phyloP scores from a whole-genome alignment of 2,888 invertebrate species.

The Gymnosoma rotundatum region DNA sequence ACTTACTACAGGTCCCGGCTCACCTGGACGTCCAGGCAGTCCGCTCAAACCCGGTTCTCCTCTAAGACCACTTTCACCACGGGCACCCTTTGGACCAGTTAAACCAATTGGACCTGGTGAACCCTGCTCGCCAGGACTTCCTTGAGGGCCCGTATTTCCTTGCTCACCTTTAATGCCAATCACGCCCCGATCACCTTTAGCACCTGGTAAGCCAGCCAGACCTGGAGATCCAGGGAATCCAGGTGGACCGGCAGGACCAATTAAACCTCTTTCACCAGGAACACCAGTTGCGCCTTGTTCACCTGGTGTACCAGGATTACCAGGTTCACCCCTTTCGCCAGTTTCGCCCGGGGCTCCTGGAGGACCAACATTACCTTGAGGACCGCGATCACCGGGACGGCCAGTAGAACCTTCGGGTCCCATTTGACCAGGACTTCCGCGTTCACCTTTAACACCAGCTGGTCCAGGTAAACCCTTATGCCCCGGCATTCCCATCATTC shows the following conservation, averaged over 20 bases:
- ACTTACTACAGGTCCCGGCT: constrained; percentile 87
- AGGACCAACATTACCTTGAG: constrained; percentile 89
- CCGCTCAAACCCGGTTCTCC: constrained; percentile 90
- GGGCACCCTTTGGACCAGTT: constrained; percentile 88
- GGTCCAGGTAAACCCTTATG: constrained; percentile 86
- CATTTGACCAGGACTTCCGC: constrained; percentile 85
- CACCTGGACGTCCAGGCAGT: constrained; percentile 90
- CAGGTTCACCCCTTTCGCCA: constrained; percentile 90
- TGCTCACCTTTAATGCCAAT: constrained; percentile 89
- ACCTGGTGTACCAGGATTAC: constrained; percentile 87
- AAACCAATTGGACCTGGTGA: constrained; percentile 84
- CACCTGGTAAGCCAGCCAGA: constrained; percentile 86
- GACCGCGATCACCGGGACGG: constrained; percentile 89
- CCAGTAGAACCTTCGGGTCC: constrained; percentile 90
- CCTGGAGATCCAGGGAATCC: constrained; percentile 88
- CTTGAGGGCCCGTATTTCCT: constrained; percentile 85
- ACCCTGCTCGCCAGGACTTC: constrained; percentile 84
- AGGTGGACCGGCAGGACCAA: constrained; percentile 87
- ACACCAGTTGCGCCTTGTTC: constrained; percentile 89
- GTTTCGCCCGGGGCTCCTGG: constrained; percentile 91
- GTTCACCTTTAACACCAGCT: constrained; percentile 86
- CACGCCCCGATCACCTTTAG: constrained; percentile 89
- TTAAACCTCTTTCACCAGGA: constrained; percentile 88
- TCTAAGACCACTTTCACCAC: constrained; percentile 89
- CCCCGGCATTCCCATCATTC: constrained; percentile 91